Percentiles rank a stretch among this genome's conserved stretches.
These are phyloP conservation scores for Zootermopsis nevadensis DNA, from an alignment of 2,888 invertebrate species.

Conservation along the genomic window DNA sequence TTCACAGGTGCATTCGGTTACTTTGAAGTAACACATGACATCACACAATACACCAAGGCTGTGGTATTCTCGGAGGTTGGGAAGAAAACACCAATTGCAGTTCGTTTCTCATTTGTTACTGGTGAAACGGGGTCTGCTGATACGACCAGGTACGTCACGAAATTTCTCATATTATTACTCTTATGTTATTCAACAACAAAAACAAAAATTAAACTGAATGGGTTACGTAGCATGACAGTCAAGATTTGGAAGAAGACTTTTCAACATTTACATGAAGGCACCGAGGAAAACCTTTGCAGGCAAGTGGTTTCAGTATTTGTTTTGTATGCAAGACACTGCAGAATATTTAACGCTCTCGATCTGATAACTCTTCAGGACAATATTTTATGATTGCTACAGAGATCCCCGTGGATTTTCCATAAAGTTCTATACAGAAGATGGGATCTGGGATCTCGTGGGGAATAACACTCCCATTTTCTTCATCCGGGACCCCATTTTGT, in stretches of 20 bases:
- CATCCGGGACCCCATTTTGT: slow-evolving; percentile 67
- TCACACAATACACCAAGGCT: slow-evolving; percentile 81
- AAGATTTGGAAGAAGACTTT: too few species aligned
- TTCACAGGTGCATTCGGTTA: slow-evolving; percentile 80
- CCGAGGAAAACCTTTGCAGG: too few species aligned
- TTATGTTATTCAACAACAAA: too few species aligned
- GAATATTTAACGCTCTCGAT: too few species aligned
- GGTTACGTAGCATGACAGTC: too few species aligned
- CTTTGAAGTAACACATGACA: slow-evolving; percentile 90
- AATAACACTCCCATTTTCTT: slow-evolving; percentile 70
- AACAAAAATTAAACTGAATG: too few species aligned
- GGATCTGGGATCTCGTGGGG: slow-evolving; percentile 66
- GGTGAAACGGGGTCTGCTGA: slow-evolving; percentile 94
- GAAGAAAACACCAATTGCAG: slow-evolving; percentile 82
- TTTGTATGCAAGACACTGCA: too few species aligned
- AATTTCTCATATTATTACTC: too few species aligned
- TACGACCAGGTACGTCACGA: slow-evolving; percentile 68
- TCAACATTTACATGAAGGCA: too few species aligned
- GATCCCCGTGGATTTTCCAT: slow-evolving; percentile 67
- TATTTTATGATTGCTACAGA: slow-evolving; percentile 54
- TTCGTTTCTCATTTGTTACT: slow-evolving; percentile 87
- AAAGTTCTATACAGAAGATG: slow-evolving; percentile 65
- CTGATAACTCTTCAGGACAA: neutral
- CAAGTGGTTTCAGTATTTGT: too few species aligned
- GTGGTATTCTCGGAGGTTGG: slow-evolving; percentile 81